Base-by-base conservation (phyloP, 2,888 invertebrate species). In the Agrochola litura region DNA sequence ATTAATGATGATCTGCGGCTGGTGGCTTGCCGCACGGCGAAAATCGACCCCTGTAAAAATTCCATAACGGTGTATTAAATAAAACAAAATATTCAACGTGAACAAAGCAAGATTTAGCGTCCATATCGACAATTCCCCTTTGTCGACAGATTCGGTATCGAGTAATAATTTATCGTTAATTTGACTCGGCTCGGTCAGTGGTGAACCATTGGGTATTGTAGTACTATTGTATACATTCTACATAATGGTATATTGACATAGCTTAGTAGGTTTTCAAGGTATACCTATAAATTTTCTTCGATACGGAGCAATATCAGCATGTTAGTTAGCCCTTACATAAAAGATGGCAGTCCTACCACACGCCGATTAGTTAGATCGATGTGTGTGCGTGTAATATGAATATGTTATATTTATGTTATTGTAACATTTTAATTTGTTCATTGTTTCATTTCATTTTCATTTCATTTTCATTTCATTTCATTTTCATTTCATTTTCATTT, bases 121-220 rank as follows among this genome's bases (percentile, higher is more conserved):
- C 63, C 14, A 37, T 30, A 60, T 30, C 46, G 12, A 14, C 30
- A 46, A 25, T 65, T n/a, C 49, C n/a, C 10, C 8, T 52, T n/a
- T 52, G 63, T 64, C 54, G 49, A 60, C 65, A 73, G 46, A 65
- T 54, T 78, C 64, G 14, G 12, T 60, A 52, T 56, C 37, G 43
- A 41, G 75, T 70, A 70, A 81, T 84, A 76, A 81, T 82, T 82
- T 73, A 83, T 76, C 66, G 54, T 25, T 66, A 56, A 70, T 67
- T 76, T 43, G 6, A 54, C 43, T 2, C 25, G 5, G 37, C 14
- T 54, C 46, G 70, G 71, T 63, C 63, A 70, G 54, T 22, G 41
- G 80, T 49, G 70, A 60, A 65, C 65, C 66, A 54, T 58, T 25
- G 9, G 25, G 16, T 60, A 76, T 73, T 67, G 43, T 76, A 30